Percentiles rank a stretch among this genome's conserved stretches.
Conservation (phyloP, 1,140 invertebrate genomes). For the Metopolophium dirhodum region DNA sequence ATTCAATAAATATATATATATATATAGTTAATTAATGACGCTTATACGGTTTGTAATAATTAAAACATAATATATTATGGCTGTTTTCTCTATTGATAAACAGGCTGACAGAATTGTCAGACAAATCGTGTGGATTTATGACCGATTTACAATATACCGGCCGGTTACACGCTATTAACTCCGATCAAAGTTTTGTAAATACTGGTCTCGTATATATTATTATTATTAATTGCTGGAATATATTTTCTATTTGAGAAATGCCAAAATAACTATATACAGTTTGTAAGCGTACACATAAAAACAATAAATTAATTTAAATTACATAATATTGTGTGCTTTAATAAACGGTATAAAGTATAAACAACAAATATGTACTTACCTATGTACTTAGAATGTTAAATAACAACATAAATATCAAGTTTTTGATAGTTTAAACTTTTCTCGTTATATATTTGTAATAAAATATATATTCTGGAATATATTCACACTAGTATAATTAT, state of each 20-base stretch:
- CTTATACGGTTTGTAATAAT: background rate
- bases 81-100: background rate
- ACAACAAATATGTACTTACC: background rate
- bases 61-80: conserved; percentile 13
- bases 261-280: background rate
- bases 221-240: background rate
- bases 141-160: background rate
- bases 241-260: background rate
- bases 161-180: background rate
- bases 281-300: background rate
- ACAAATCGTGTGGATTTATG: background rate
- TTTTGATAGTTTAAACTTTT: background rate
- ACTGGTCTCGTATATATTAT: background rate
- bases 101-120: background rate
- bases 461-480: background rate
- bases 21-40: background rate
- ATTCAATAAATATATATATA: background rate
- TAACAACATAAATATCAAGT: background rate
- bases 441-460: background rate
- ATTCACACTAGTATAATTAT: background rate
- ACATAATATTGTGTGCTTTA: background rate
- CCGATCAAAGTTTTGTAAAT: background rate
- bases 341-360: background rate
- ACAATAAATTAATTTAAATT: background rate
- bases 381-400: background rate